Evolutionary conservation across 2,113 vertebrate species (phyloP).

Genomic region (Reinhardtius hippoglossoides): DNA sequence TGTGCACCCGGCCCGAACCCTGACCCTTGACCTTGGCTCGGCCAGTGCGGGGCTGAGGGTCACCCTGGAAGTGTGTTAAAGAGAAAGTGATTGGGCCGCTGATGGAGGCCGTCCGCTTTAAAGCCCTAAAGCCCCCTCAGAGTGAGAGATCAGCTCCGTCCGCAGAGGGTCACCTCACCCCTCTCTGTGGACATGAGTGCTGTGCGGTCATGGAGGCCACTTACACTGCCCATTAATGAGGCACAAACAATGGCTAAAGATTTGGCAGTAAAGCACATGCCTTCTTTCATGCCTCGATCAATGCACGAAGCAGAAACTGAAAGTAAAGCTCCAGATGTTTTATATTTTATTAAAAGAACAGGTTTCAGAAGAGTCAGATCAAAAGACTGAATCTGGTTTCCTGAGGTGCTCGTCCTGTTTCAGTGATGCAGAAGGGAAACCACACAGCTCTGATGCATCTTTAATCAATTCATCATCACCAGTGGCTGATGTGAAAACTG

Average conservation of each 20-base stretch:
- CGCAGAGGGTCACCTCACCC: constrained; percentile 25
- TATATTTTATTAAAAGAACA: background rate
- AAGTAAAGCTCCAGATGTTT: constrained; percentile 13
- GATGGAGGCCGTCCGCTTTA: constrained; percentile 62
- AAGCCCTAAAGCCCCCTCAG: constrained; percentile 16
- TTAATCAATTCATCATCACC: constrained; percentile 47
- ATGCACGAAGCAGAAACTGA: constrained; percentile 13
- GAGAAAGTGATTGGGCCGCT: constrained; percentile 63
- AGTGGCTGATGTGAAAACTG: constrained; percentile 17
- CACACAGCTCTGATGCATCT: constrained; percentile 33
- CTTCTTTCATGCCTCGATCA: background rate
- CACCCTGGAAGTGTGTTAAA: constrained; percentile 55
- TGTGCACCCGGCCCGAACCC: constrained; percentile 64
- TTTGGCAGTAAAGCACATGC: constrained; percentile 31
- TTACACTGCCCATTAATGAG: constrained; percentile 34
- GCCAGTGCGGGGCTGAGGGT: constrained; percentile 46
- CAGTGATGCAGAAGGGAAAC: background rate
- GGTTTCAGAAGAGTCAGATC: constrained; percentile 4
- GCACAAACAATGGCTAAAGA: constrained; percentile 44
- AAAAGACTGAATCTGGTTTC: constrained; percentile 36
- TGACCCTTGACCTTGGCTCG: constrained; percentile 56
- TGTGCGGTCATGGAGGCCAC: constrained; percentile 19
- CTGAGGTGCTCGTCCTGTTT: constrained; percentile 21
- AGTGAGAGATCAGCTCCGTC: constrained; percentile 42
- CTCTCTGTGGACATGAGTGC: constrained; percentile 36